Evolutionary conservation across 2,113 vertebrate genomes (phyloP), one percentile per base, ranked within the genome.

Genomic region (Coptodon rendalli): DNA sequence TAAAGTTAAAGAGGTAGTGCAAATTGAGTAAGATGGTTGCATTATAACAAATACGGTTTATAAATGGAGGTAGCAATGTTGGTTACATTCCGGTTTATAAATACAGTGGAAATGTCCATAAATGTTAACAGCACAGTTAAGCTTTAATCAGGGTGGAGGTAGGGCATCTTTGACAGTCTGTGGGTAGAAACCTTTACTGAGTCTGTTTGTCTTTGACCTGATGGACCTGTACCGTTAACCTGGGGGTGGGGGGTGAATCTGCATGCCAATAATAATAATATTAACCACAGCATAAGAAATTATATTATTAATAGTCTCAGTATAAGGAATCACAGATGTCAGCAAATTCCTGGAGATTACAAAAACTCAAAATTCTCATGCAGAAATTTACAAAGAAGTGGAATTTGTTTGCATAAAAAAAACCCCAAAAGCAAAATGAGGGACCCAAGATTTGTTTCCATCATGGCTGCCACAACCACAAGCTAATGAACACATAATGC

Each of bases 241-340:
- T 29, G 29, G 29, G 31, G 31, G 31, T 34, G 56, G 56, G 7
- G 0, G 56, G 13, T 9, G 13, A 59, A 61, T 61, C 29, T 63
- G 59, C 29, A 34, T 63, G 6, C 0, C 0, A 34, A 63, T 63
- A 6, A 63, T 66, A n/a, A 66, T 2, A 0, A 36, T 17, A 36
- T 36, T 36, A 36, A 36, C 0, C 2, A 12, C 61, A 66, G 31
- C 0, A 66, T n/a, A 36, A 66, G 61, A 10, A 66, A n/a, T n/a
- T 5, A 63, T 63, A 3, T 63, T 63, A n/a, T 63, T 36, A 63
- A 36, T 63, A 63, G 31, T 4, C 4, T 1, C n/a, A 66, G 6
- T 66, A 2, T 66, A n/a, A 66, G 31, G 17, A 63, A 5, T 66
- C 31, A 36, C 31, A 7, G 17, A 66, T 38, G 31, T 38, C 50